Evolutionary conservation across 2,888 invertebrate species (phyloP), one percentile per base, ranked within the genome.

Genomic region (Athalia circularis): DNA sequence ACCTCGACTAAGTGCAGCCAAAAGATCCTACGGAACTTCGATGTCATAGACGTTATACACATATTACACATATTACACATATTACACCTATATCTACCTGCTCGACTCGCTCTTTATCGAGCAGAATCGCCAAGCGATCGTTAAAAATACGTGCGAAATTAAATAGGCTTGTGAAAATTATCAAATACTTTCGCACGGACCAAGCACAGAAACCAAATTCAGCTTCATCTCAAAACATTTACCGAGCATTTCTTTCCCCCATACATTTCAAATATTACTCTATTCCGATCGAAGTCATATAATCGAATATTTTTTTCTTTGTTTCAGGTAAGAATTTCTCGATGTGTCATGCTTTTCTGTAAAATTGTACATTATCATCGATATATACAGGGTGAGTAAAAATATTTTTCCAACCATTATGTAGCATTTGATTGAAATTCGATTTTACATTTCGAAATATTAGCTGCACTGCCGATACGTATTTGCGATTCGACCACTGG

Each of bases 1-100:
- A 83, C 84, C 62, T 78, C 8, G 84, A 76, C 80, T 79, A 74
- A 82, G 78, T 80, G 82, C 80, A 78, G 61, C 76, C 29, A 29
- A 29, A 29, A 57, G 72, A 74, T 65, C 78, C 74, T 70, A 11
- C 13, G 57, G 50, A 65, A 61, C 43, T 75, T 52, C 64, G 75
- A 75, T 64, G 9, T 52, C 13, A 62, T 61, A 29, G 29, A 29
- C 29, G 29, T 29, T 29, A 29, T 29, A 29, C 29, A 29, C 29
- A 29, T 29, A 29, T 29, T 29, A 29, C n/a, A n/a, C 7, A 54
- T 54, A n/a, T n/a, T n/a, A n/a, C n/a, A n/a, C n/a, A n/a, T n/a
- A n/a, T n/a, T 29, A 1, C 2, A 29, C 8, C 9, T 54, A n/a
- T 59, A n/a, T 59, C 57, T 72, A 59, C 13, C 7, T 43, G 54